Percentiles rank a stretch among this genome's conserved stretches.
phyloP scores from a whole-genome alignment of 2,113 vertebrate species.

The Alouatta palliata region DNA sequence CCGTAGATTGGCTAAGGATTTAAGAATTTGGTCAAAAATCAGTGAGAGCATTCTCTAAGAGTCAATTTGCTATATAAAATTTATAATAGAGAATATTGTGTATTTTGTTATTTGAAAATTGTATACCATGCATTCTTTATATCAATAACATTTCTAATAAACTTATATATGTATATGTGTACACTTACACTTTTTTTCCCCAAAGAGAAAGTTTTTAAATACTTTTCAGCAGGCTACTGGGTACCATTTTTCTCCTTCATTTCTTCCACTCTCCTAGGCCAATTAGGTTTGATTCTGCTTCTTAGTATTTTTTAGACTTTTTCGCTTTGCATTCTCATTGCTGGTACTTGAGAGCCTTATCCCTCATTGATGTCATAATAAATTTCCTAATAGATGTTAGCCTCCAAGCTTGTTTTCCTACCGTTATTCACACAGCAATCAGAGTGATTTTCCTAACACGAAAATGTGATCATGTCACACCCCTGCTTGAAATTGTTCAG shows the following conservation, averaged over 20 bases:
- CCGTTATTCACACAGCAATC: background rate
- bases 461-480: background rate
- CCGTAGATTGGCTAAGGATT: background rate
- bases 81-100: background rate
- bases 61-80: background rate
- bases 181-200: background rate
- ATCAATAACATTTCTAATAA: background rate
- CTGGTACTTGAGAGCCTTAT: background rate
- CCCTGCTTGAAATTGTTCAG: background rate
- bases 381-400: background rate
- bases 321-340: background rate
- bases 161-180: background rate
- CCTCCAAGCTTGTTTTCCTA: background rate
- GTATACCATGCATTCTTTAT: background rate
- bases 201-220: background rate
- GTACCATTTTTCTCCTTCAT: background rate
- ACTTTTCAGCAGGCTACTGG: background rate
- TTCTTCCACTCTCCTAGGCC: background rate
- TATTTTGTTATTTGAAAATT: conserved; percentile 8
- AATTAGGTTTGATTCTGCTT: background rate
- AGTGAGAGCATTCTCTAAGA: background rate
- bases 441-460: conserved; percentile 2
- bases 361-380: background rate
- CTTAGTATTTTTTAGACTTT: background rate
- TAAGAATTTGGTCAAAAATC: background rate